Conservation (phyloP, 2,113 vertebrate genomes). For the Parotia lawesii region DNA sequence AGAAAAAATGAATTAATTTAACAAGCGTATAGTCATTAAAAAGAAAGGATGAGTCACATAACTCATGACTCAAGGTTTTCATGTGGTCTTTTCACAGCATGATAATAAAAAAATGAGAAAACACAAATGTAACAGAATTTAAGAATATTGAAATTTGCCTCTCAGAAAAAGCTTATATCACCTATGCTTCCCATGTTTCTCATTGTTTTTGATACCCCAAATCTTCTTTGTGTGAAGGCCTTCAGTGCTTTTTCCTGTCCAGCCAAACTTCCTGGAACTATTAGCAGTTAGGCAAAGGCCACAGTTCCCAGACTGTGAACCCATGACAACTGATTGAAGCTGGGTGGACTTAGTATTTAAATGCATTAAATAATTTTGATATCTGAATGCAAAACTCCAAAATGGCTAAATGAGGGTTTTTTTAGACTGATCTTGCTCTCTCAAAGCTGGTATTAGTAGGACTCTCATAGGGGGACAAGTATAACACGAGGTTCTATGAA, state of each 20-base stretch:
- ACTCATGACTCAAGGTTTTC: neutral
- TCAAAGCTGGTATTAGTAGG: neutral
- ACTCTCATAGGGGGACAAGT: neutral
- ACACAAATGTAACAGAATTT: neutral
- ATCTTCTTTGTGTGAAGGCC: neutral
- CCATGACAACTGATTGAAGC: neutral
- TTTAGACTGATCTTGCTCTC: neutral
- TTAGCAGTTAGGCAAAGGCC: neutral
- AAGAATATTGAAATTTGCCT: neutral
- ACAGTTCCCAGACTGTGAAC: neutral
- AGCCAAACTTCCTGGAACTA: neutral
- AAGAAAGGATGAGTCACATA: neutral
- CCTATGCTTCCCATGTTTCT: neutral
- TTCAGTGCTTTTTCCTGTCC: neutral
- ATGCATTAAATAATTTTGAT: neutral
- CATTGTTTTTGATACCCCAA: neutral
- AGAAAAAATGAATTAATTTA: neutral
- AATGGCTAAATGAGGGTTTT: neutral
- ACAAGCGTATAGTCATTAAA: neutral
- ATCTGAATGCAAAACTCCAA: neutral
- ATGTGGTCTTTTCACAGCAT: neutral
- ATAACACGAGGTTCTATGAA: conserved; percentile 24
- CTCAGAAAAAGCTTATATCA: neutral
- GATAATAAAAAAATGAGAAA: neutral
- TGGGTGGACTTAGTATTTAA: neutral